These are phyloP conservation scores for Copidosoma floridanum DNA, from an alignment of 1,140 invertebrate species.

Conservation along the genomic window DNA sequence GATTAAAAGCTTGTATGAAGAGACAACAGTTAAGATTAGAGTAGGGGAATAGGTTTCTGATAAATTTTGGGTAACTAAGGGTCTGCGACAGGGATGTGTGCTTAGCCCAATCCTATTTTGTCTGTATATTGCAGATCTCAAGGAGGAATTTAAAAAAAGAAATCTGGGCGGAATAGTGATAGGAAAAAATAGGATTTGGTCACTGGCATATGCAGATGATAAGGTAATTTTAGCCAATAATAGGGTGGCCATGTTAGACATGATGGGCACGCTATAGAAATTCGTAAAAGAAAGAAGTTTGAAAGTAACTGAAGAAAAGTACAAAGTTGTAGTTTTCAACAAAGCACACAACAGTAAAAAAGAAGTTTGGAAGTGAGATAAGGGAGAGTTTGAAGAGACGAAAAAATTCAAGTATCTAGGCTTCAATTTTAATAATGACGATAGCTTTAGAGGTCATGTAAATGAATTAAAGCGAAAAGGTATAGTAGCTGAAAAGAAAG, in stretches of 20 bases:
- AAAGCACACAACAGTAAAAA: conserved; percentile 8
- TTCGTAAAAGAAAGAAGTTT: conserved; percentile 19
- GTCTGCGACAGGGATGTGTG: not conserved
- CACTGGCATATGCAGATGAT: too few species aligned
- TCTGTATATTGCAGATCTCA: not conserved
- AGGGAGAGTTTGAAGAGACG: conserved; percentile 12
- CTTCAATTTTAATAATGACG: conserved; percentile 18
- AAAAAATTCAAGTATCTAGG: conserved; percentile 21
- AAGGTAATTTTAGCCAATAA: not conserved
- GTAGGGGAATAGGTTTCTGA: not conserved
- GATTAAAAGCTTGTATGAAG: not conserved
- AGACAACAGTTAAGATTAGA: not conserved
- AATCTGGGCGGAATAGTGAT: not conserved
- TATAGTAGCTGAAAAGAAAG: not conserved
- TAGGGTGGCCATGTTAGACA: conserved; percentile 17
- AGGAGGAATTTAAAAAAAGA: too few species aligned
- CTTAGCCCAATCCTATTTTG: not conserved
- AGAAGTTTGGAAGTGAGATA: conserved; percentile 6
- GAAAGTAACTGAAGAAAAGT: conserved; percentile 13
- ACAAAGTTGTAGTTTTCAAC: too few species aligned
- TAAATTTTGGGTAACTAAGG: not conserved
- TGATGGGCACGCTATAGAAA: not conserved
- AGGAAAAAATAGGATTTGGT: not conserved
- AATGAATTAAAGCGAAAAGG: conserved; percentile 19
- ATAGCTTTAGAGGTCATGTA: conserved; percentile 8